These are phyloP conservation scores for Dorcus parallelipipedus DNA, from an alignment of 2,888 invertebrate species.

Conservation along the genomic window DNA sequence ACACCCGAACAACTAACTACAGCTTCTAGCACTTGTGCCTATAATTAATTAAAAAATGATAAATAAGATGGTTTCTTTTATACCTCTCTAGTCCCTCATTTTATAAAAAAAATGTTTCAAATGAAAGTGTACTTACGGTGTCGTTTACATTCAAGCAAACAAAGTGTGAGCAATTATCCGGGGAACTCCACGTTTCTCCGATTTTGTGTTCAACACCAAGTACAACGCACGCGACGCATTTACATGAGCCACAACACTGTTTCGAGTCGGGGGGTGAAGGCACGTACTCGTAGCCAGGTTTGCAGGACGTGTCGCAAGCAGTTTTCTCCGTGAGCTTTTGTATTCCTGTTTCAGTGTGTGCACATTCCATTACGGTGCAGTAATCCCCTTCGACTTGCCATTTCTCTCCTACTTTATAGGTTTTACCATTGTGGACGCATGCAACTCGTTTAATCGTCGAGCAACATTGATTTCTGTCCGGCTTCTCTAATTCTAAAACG, in stretches of 20 bases:
- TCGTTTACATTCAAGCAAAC: slow-evolving; percentile 56
- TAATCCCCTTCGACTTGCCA: slow-evolving; percentile 55
- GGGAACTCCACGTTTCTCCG: slow-evolving; percentile 59
- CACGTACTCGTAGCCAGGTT: slow-evolving; percentile 57
- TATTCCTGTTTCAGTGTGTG: slow-evolving; percentile 49
- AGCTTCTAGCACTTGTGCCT: slow-evolving; percentile 58
- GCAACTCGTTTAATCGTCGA: slow-evolving; percentile 56
- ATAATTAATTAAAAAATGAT: slow-evolving; percentile 23
- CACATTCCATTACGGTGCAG: slow-evolving; percentile 58
- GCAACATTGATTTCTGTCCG: slow-evolving; percentile 63
- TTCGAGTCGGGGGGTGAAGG: slow-evolving; percentile 40
- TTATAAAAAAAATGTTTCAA: too few species aligned
- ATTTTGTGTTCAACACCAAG: slow-evolving; percentile 50
- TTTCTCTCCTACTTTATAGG: slow-evolving; percentile 55
- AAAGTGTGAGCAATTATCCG: slow-evolving; percentile 61
- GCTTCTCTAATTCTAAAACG: slow-evolving; percentile 51
- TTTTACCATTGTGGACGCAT: slow-evolving; percentile 52
- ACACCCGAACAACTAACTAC: slow-evolving; percentile 54
- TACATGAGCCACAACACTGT: slow-evolving; percentile 65
- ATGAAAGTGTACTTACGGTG: slow-evolving; percentile 32
- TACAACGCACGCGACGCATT: slow-evolving; percentile 54
- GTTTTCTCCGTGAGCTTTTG: slow-evolving; percentile 54
- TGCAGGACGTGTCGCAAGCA: slow-evolving; percentile 53
- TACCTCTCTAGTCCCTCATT: too few species aligned
- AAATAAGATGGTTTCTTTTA: too few species aligned